Base-by-base conservation (phyloP, 2,113 vertebrate genomes). In the Chaetura pelagica region DNA sequence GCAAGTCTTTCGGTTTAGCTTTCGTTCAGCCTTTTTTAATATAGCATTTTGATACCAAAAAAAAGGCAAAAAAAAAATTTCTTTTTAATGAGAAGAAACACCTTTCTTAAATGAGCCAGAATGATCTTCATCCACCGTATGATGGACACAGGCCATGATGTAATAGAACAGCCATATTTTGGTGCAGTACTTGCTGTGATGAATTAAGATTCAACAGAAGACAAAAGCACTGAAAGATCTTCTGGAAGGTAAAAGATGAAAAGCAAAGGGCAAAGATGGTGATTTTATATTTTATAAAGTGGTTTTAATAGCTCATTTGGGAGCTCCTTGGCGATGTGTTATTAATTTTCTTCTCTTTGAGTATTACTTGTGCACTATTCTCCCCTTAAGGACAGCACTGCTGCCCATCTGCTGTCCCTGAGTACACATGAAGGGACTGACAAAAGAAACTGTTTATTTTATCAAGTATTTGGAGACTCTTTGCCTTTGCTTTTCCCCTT, bases 81-180 rank as follows among this genome's bases (percentile, higher is more conserved):
- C 5, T 14, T 54, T 83, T 58, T 42, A 10, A 23, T 13, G 10
- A 86, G 19, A 42, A 35, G 15, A 73, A 69, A 57, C 9, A 35
- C 38, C 9, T 54, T 87, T 66, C 34, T 22, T 44, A 67, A 80
- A 71, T 17, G 42, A 77, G 21, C 21, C 58, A 10, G 15, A n/a
- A 20, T 66, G 42, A 54, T 42, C 27, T 35, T 74, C 3, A 1
- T 24, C 10, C 34, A 15, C 54, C 61, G 27, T 21, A 19, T 58
- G 49, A 35, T 52, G 59, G 30, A 48, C 30, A 32, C 0, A 0
- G 40, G 22, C 12, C 11, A 5, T 16, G n/a, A 67, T n/a, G 52
- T 62, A 71, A 68, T 9, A 26, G 21, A 76, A 17, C 12, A 64
- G 17, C 7, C 14, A 19, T 38, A 49, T 57, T 44, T 63, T 49